Base-by-base conservation (phyloP, 2,797 vertebrate species). In the Alauda arvensis region DNA sequence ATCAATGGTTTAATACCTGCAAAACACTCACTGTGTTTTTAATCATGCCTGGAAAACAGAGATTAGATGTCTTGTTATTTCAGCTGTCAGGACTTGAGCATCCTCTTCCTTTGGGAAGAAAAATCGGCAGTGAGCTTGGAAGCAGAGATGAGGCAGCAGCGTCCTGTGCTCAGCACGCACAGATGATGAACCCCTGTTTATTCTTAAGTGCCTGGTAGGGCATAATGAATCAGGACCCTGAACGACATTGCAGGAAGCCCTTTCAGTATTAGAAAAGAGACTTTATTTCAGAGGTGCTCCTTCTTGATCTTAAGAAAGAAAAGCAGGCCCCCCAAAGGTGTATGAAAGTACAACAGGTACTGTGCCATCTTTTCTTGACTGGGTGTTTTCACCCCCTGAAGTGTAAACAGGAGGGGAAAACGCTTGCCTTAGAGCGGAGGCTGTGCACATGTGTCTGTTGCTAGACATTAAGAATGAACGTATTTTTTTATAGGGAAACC, bases 101-200 rank as follows among this genome's bases (percentile, higher is more conserved):
- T 52, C 20, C 6, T 88, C 49, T 63, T 29, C 19, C 21, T 39
- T 34, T 3, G 0, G 45, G 21, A 62, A 65, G 31, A 51, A 79
- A 83, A 45, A 49, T 3, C 46, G 56, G 16, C 33, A 26, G 24
- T 8, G 34, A 85, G 12, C 34, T 70, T 0, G 0, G 21, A 33
- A 26, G 24, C 71, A 43, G 43, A 59, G 23, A 33, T 7, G 19
- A 71, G 12, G 25, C 31, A 56, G 7, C 18, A 4, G 9, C 2
- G 37, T 10, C 62, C 56, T 34, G 14, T 2, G 14, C 19, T 67
- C 34, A 59, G 43, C 34, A 26, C 0, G 0, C 23, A 43, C 20
- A 65, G 48, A 18, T 14, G 14, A 26, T 9, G 8, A 69, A 14
- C 7, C 3, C 2, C 1, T 17, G 5, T 3, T 10, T 4, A 3